Base-by-base conservation (phyloP, 2,113 vertebrate species). In the Todiramphus saurophagus region DNA sequence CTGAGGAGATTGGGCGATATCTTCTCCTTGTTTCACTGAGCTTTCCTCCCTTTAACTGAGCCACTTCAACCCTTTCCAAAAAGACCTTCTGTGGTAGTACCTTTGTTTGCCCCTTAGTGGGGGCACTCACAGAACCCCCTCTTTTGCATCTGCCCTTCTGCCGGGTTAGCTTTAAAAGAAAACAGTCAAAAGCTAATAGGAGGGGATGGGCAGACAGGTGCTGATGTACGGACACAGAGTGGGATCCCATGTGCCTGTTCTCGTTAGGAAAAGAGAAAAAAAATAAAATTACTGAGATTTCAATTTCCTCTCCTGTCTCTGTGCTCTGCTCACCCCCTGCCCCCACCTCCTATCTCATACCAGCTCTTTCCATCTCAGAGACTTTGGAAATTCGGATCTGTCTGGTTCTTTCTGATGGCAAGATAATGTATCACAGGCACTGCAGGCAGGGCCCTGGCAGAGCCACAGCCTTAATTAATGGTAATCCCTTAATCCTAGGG, bases 401-500 rank as follows among this genome's bases (percentile, higher is more conserved):
- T 69, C 72, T 94, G 93, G 5, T 63, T 63, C 75, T 77, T 70
- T 35, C 80, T 2, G 50, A 93, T 94, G 91, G 64, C 8, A 51
- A 95, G 98, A 99, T 99, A 99, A 97, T 96, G 97, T 99, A 98
- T 99, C 98, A 95, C 98, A 97, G 98, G 98, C 98, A 97, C 94
- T 83, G 94, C 98, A 98, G 98, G 98, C 98, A 98, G 98, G 98
- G 97, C 97, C 96, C 89, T 97, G 97, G 98, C 90, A 96, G 97
- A 98, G 97, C 96, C 80, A 88, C 94, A 77, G 97, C 94, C 89
- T 96, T 99, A 98, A 99, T 99, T 98, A 98, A 99, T 99, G 98
- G 96, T 98, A 99, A 99, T 99, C 98, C 98, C 98, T 99, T 98
- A 98, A 98, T 99, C 98, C 98, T 59, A 60, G 96, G 96, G 97